phyloP scores from a whole-genome alignment of 2,113 vertebrate genomes.

The Pimephales promelas region DNA sequence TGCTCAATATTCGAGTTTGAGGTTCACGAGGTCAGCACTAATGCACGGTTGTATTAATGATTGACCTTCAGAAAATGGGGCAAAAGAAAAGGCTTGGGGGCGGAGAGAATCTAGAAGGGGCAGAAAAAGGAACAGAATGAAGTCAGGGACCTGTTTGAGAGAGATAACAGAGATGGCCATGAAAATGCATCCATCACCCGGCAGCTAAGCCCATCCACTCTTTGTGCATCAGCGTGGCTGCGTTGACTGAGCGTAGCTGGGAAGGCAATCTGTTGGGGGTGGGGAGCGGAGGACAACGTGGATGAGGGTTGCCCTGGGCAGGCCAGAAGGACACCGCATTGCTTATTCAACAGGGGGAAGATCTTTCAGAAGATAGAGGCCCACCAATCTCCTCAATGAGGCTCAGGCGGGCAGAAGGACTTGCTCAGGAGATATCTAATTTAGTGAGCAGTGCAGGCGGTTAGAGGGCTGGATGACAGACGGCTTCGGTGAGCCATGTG shows the following conservation, averaged over 20 bases:
- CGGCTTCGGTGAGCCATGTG: slow-evolving; percentile 37
- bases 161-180: slow-evolving; percentile 80
- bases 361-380: slow-evolving; percentile 72
- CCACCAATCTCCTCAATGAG: slow-evolving; percentile 65
- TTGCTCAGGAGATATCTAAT: slow-evolving; percentile 68
- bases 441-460: slow-evolving; percentile 55
- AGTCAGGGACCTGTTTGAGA: slow-evolving; percentile 76
- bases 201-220: slow-evolving; percentile 73
- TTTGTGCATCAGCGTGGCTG: slow-evolving; percentile 68
- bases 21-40: slow-evolving; percentile 73
- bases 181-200: slow-evolving; percentile 82
- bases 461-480: slow-evolving; percentile 53
- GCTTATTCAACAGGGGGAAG: slow-evolving; percentile 78
- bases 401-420: slow-evolving; percentile 32
- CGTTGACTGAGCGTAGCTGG: slow-evolving; percentile 57
- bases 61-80: slow-evolving; percentile 77
- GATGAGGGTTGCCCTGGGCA: slow-evolving; percentile 62
- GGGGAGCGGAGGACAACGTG: slow-evolving; percentile 37
- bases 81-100: slow-evolving; percentile 53
- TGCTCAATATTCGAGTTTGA: slow-evolving; percentile 64
- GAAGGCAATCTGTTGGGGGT: slow-evolving; percentile 47
- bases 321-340: slow-evolving; percentile 69
- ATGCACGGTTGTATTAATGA: slow-evolving; percentile 79
- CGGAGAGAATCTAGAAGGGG: slow-evolving; percentile 52
- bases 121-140: slow-evolving; percentile 70